phyloP scores from a whole-genome alignment of 2,113 vertebrate genomes.

The Tyrannus savana region DNA sequence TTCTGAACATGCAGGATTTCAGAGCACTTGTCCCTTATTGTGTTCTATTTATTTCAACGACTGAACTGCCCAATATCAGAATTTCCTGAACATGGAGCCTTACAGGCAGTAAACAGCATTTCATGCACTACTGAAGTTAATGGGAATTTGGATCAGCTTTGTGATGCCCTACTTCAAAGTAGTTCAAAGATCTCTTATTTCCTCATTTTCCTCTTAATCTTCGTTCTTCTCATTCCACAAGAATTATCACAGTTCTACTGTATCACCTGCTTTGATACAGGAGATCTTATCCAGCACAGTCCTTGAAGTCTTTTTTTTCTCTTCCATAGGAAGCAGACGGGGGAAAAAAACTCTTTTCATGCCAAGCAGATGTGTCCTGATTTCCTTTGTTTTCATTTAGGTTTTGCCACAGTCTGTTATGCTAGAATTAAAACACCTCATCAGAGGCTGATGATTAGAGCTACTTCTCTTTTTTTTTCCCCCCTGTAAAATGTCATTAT shows the following conservation, averaged over 20 bases:
- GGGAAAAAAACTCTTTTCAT: neutral
- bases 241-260: conserved; percentile 23
- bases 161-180: neutral
- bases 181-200: conserved; percentile 5
- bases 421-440: conserved; percentile 1
- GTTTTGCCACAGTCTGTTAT: conserved; percentile 14
- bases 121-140: neutral
- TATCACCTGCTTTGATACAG: conserved; percentile 23
- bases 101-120: neutral
- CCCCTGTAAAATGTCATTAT: neutral
- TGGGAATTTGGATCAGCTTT: neutral
- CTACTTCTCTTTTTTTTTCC: neutral
- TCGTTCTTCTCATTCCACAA: neutral
- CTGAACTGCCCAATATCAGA: neutral
- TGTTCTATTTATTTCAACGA: rapidly evolving
- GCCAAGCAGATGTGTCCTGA: conserved; percentile 13
- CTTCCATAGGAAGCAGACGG: neutral
- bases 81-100: neutral
- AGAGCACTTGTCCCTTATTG: neutral
- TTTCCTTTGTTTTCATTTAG: conserved; percentile 16
- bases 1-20: rapidly evolving
- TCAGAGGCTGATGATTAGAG: neutral
- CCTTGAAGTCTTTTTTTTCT: neutral
- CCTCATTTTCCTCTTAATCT: conserved; percentile 17
- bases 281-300: conserved; percentile 12